phyloP scores from a whole-genome alignment of 1,140 invertebrate species.

The Drosophila mauritiana region DNA sequence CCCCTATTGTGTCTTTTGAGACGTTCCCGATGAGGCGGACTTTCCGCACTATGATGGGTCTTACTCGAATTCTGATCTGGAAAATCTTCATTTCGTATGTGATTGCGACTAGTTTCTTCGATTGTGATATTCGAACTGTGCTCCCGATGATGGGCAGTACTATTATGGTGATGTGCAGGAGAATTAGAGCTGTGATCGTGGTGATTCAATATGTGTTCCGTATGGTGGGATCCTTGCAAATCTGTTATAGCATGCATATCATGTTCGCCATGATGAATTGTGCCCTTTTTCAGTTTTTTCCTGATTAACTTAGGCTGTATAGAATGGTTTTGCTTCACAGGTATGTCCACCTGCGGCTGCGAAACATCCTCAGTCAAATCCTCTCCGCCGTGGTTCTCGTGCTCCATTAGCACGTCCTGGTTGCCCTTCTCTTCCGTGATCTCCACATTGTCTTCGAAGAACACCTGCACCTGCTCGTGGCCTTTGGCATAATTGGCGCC shows the following conservation, averaged over 20 bases:
- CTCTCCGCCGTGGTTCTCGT: conserved; percentile 83
- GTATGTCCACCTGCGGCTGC: not conserved
- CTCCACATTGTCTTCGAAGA: conserved; percentile 88
- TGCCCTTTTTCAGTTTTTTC: conserved; percentile 78
- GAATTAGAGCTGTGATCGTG: not conserved
- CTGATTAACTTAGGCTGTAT: conserved; percentile 17
- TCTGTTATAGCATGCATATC: not conserved
- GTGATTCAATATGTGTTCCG: conserved; percentile 17
- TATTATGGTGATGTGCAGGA: conserved; percentile 4
- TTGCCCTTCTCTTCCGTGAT: conserved; percentile 49
- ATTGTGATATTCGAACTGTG: not conserved
- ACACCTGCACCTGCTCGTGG: conserved; percentile 88
- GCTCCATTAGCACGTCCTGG: conserved; percentile 54
- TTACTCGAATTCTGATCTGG: not conserved
- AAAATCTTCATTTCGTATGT: not conserved
- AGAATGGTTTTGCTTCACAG: not conserved
- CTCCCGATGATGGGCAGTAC: not conserved
- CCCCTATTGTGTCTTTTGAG: conserved; percentile 22
- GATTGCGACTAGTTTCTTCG: not conserved
- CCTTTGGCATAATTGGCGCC: conserved; percentile 86
- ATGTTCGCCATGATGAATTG: conserved; percentile 17
- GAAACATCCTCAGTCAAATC: conserved; percentile 66
- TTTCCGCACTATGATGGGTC: not conserved
- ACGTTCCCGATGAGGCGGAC: not conserved
- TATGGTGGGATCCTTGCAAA: conserved; percentile 5